phyloP scores from a whole-genome alignment of 64 coral and sea anemone genomes.

The Acropora yongei region DNA sequence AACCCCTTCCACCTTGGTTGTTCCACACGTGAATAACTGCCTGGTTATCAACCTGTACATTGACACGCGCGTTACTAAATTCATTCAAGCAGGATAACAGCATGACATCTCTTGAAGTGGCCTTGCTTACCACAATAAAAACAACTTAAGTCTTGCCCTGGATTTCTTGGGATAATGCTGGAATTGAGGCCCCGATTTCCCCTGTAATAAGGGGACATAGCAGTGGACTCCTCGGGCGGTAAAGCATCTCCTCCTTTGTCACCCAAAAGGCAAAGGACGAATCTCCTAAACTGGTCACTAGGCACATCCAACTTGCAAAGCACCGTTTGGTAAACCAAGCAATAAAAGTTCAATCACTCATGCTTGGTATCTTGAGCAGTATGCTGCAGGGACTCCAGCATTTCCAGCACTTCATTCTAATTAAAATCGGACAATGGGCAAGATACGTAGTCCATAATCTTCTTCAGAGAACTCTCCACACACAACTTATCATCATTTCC shows the following conservation, averaged over 20 bases:
- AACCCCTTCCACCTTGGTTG: no score
- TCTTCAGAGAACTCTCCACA: conserved; percentile 1
- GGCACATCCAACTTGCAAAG: conserved; percentile 29
- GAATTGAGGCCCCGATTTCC: no score
- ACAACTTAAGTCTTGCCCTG: no score
- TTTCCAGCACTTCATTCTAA: conserved; percentile 56
- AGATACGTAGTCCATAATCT: conserved; percentile 31
- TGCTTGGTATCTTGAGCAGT: conserved; percentile 37
- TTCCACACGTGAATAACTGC: no score
- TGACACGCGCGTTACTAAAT: no score
- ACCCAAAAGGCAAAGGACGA: conserved; percentile 18
- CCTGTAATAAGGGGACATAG: no score
- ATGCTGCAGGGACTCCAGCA: conserved; percentile 55
- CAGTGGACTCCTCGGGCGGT: no score
- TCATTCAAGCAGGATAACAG: no score
- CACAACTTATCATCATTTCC: conserved; percentile 5
- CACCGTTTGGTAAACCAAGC: conserved; percentile 55
- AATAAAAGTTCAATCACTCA: conserved; percentile 35
- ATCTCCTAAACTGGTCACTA: conserved; percentile 40
- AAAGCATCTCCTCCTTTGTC: conserved; percentile 1
- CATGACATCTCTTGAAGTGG: no score
- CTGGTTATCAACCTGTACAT: no score
- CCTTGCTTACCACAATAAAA: no score
- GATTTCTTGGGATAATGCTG: no score
- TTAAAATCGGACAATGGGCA: conserved; percentile 59